These are phyloP conservation scores for Polia nebulosa DNA, from an alignment of 2,888 invertebrate species.

Conservation along the genomic window DNA sequence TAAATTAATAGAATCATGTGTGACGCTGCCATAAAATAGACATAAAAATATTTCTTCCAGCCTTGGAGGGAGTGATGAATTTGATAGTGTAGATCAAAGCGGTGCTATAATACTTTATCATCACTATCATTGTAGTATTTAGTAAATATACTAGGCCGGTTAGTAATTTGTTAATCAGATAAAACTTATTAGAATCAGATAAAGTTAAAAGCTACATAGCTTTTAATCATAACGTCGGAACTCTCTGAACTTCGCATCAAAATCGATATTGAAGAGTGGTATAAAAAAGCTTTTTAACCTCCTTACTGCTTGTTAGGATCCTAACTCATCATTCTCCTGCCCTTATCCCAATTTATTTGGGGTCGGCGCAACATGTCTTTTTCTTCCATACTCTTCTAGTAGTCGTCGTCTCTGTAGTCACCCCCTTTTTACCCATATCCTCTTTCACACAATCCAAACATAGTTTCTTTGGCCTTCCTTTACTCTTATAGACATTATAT, in stretches of 20 bases:
- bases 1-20: conserved; percentile 47
- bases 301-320: neutral
- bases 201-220: too few relatives aligned
- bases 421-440: too few relatives aligned
- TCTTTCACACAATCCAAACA: too few relatives aligned
- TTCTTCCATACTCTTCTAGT: too few relatives aligned
- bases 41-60: conserved; percentile 44
- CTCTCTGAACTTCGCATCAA: neutral
- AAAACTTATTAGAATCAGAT: too few relatives aligned
- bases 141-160: neutral
- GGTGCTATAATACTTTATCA: neutral
- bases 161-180: conserved; percentile 30
- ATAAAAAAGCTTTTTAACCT: neutral
- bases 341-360: too few relatives aligned
- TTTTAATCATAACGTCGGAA: neutral
- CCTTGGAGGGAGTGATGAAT: conserved; percentile 4
- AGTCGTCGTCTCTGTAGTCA: too few relatives aligned
- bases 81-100: too few relatives aligned
- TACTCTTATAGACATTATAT: too few relatives aligned
- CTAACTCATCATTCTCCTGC: too few relatives aligned
- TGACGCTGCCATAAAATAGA: conserved; percentile 26
- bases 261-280: neutral
- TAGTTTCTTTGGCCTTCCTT: too few relatives aligned
- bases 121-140: neutral
- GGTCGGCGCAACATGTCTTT: too few relatives aligned